These are phyloP conservation scores for Oasisia sp. DNA, from an alignment of 2,888 invertebrate species.

Conservation along the genomic window DNA sequence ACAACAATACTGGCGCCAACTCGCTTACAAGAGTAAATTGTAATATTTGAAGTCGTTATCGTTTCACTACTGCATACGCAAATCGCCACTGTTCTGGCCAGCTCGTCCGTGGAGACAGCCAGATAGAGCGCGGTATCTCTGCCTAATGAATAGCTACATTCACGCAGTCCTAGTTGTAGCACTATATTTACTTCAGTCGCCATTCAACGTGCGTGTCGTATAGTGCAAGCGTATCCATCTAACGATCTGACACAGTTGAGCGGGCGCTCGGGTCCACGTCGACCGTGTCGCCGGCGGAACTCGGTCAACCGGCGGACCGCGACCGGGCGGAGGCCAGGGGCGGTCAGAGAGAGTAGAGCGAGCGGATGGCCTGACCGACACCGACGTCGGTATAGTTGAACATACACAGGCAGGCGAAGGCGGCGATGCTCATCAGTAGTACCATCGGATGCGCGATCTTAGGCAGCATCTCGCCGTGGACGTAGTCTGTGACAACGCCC, in stretches of 20 bases:
- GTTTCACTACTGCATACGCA: neutral
- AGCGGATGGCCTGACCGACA: slow-evolving; percentile 64
- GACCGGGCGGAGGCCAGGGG: neutral
- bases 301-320: neutral
- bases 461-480: slow-evolving; percentile 57
- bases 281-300: neutral
- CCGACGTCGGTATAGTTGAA: slow-evolving; percentile 69
- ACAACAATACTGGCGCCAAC: neutral
- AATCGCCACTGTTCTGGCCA: neutral
- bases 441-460: slow-evolving; percentile 43
- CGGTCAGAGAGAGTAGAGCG: neutral
- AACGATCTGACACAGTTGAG: neutral
- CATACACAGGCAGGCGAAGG: slow-evolving; percentile 61
- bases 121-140: neutral
- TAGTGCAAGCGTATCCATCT: neutral
- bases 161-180: neutral
- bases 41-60: neutral
- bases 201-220: neutral
- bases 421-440: slow-evolving; percentile 49
- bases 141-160: neutral
- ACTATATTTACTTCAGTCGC: neutral
- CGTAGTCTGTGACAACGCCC: slow-evolving; percentile 60
- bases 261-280: neutral
- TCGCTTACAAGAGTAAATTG: neutral
- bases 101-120: neutral